Base-by-base conservation (phyloP, 2,888 invertebrate species). In the Tenthredo distinguenda region DNA sequence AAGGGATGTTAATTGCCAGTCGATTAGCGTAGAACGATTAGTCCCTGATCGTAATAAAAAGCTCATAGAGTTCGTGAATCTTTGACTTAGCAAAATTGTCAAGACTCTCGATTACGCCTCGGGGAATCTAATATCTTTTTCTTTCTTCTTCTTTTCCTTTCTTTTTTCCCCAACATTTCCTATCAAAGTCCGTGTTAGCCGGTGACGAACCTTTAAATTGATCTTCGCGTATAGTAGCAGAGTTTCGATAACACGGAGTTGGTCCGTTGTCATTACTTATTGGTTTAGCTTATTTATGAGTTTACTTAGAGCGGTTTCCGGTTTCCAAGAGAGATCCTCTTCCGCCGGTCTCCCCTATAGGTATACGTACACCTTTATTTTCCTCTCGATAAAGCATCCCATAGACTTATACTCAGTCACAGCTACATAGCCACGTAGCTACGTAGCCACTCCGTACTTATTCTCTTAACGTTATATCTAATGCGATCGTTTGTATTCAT, bases 401-500 rank as follows among this genome's bases (percentile, higher is more conserved):
- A 26, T 5, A n/a, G 18, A n/a, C 71, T 71, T 31, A 68, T 18
- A 68, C 21, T 15, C 31, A 15, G 21, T 10, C 18, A 37, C 37
- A 18, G 37, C 71, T 9, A 34, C 6, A 34, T 15, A 34, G 37
- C 71, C 9, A 34, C 6, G 18, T 15, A 34, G n/a, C 47, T 12
- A 34, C 15, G 7, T 21, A 55, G 58, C 62, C 26, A 81, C 81
- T 26, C 21, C 40, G 62, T 81, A 37, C 77, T 37, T 40, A 62
- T 81, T 81, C 81, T 37, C 40, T 18, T 81, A 81, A 37, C 37
- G 37, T 40, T 77, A n/a, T 55, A 47, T 71, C 71, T 47, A 83
- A 83, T 83, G 34, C 68, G 83, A 83, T 71, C 83, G 71, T 83
- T 83, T 47, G 47, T 83, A 83, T 83, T 83, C 83, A 83, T 83